Evolutionary conservation across 2,888 invertebrate genomes (phyloP).

Genomic region (Oxycera nigricornis): DNA sequence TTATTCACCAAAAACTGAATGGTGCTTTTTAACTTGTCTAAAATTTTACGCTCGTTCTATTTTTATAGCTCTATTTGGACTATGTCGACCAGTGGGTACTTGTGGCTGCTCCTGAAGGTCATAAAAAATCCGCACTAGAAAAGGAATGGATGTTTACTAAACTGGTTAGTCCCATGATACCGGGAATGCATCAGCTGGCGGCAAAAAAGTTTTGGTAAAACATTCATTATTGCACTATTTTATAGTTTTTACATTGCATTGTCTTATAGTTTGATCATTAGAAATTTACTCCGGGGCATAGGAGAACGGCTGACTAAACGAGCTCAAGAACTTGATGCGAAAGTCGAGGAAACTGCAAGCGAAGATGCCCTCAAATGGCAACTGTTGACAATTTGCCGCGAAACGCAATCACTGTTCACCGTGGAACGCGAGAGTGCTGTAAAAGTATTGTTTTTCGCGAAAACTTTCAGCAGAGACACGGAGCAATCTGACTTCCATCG

Average conservation of each 20-base stretch:
- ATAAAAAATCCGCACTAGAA: conserved; percentile 78
- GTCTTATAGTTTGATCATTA: conserved; percentile 60
- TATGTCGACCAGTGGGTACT: conserved; percentile 86
- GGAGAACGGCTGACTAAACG: conserved; percentile 62
- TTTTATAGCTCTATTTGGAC: conserved; percentile 77
- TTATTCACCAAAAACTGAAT: too few species aligned
- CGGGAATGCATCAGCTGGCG: conserved; percentile 76
- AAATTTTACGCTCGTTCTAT: too few species aligned
- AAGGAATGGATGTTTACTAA: conserved; percentile 90
- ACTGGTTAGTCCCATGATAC: conserved; percentile 77
- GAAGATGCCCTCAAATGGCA: conserved; percentile 57
- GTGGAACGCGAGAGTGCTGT: conserved; percentile 79
- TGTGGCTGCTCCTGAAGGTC: conserved; percentile 60
- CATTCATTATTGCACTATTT: not conserved
- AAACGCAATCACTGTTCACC: conserved; percentile 80
- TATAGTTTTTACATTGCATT: conserved; percentile 60
- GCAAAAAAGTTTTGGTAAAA: conserved; percentile 78
- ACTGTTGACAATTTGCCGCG: conserved; percentile 70
- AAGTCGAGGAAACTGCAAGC: conserved; percentile 56
- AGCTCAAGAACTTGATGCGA: conserved; percentile 61
- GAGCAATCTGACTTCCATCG: conserved; percentile 65
- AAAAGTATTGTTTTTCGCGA: conserved; percentile 82
- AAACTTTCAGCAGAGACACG: conserved; percentile 74
- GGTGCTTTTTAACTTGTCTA: too few species aligned
- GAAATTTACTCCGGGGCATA: conserved; percentile 63